Evolutionary conservation across 2,113 vertebrate genomes (phyloP), one percentile per base, ranked within the genome.

Genomic region (Leptobrachium leishanense): DNA sequence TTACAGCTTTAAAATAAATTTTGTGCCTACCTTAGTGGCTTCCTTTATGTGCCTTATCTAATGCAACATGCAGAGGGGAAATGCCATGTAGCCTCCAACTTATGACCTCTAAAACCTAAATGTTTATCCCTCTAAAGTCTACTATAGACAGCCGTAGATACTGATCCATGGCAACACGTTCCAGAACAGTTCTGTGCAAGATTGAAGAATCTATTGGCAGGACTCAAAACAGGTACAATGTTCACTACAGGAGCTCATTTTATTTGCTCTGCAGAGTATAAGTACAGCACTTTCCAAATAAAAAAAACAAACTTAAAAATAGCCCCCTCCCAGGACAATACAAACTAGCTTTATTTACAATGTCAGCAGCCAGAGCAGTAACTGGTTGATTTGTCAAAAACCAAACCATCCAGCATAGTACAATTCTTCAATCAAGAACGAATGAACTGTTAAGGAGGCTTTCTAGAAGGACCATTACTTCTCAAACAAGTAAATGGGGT

Each of bases 311-410:
- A 54, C 6, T 31, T 54, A 54, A 76, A 43, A 76, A 67, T 43
- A 70, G 39, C 39, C 11, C 68, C 44, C 43, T 43, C 13, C 53
- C 13, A 13, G 65, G 63, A 71, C 63, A 57, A 66, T 79, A 79
- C 70, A 68, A 79, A 79, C n/a, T 68, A 6, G 13, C 66, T 59
- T 79, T 79, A 79, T 79, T 79, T 79, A 79, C 70, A 79, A 72
- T 13, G 62, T 67, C 62, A 65, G 44, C 68, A 73, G 50, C 70
- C 43, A 68, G 3, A 40, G 69, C n/a, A 13, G 68, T 53, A 43
- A 69, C 68, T 66, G 73, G 62, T 59, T 59, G 5, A 41, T 31
- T 68, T 8, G 46, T 50, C 46, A 50, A 4, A 50, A 31, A 31
- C 20, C 20, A 31, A 31, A 12, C 65, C 50, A 68, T 68, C 13